A percentile compares a stretch with the other conserved stretches of the same genome.
phyloP scores from a whole-genome alignment of 2,888 invertebrate genomes.

The Lasioglossum calceatum region DNA sequence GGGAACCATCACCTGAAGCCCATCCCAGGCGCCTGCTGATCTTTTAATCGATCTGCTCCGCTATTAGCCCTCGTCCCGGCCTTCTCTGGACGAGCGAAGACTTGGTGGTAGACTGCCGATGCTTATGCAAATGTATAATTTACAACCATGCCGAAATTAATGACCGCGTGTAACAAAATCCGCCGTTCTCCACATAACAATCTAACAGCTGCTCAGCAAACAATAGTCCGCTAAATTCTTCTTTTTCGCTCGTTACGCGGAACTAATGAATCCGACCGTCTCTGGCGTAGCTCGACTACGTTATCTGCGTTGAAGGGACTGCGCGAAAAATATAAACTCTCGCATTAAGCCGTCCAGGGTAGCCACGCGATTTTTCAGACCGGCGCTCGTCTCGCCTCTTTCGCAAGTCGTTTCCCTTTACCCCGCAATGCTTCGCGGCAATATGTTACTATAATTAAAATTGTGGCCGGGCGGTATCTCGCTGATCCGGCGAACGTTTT shows the following conservation, averaged over 20 bases:
- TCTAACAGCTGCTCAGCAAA: not conserved
- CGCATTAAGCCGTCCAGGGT: not conserved
- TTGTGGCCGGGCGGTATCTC: not conserved
- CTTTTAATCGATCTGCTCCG: not conserved
- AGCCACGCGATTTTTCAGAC: not conserved
- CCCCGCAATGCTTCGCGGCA: not conserved
- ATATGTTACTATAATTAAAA: constrained; percentile 21
- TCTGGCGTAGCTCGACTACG: not conserved
- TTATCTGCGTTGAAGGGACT: not conserved
- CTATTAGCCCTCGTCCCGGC: not conserved
- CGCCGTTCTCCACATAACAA: too few species aligned
- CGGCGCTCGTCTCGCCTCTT: not conserved
- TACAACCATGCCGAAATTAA: too few species aligned
- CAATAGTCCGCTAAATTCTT: not conserved
- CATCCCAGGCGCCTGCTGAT: not conserved
- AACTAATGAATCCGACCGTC: not conserved
- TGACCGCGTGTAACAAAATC: too few species aligned
- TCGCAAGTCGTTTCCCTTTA: not conserved
- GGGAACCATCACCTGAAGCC: not conserved
- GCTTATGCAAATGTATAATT: too few species aligned
- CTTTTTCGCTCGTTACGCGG: not conserved
- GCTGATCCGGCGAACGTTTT: constrained; percentile 18
- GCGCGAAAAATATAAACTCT: not conserved
- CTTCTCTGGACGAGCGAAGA: not conserved
- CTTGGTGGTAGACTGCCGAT: too few species aligned